phyloP scores from a whole-genome alignment of 53 echinoderm and acorn worm species.

The Temnopleurus reevesii region DNA sequence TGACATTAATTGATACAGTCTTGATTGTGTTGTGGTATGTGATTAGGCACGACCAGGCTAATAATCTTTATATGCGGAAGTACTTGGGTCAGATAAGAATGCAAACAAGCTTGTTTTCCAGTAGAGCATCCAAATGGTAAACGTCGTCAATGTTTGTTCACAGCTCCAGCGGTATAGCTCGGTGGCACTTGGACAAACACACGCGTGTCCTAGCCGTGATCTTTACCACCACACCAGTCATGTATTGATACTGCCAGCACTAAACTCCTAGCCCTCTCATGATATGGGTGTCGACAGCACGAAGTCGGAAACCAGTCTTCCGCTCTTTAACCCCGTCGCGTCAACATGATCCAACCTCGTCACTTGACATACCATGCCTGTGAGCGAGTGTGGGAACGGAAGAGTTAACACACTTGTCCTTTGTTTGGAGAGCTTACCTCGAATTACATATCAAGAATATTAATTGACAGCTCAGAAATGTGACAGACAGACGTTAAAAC shows the following conservation, averaged over 20 bases:
- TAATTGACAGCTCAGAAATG: constrained; percentile 4
- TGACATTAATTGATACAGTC: constrained; percentile 55
- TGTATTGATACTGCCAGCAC: constrained; percentile 49
- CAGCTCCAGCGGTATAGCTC: background rate
- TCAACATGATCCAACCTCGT: background rate
- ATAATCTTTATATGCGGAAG: constrained; percentile 57
- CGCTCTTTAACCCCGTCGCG: constrained; percentile 19
- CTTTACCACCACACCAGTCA: constrained; percentile 3
- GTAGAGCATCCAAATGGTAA: background rate
- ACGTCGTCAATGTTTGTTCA: constrained; percentile 31
- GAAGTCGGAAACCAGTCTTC: constrained; percentile 27
- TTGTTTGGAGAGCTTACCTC: background rate
- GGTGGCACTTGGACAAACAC: constrained; percentile 51
- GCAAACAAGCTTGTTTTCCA: constrained; percentile 58
- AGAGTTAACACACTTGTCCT: background rate
- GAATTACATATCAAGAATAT: constrained; percentile 32
- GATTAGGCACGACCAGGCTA: constrained; percentile 37
- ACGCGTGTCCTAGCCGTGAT: constrained; percentile 33
- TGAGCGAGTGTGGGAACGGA: background rate
- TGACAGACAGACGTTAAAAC: background rate
- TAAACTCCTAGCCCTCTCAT: constrained; percentile 1
- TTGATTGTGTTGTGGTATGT: constrained; percentile 33
- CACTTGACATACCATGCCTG: background rate
- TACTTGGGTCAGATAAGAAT: constrained; percentile 50
- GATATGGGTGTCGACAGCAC: constrained; percentile 41